Percentiles rank a stretch among this genome's conserved stretches.
phyloP scores from a whole-genome alignment of 2,888 invertebrate species.

The Caenorhabditis panamensis region DNA sequence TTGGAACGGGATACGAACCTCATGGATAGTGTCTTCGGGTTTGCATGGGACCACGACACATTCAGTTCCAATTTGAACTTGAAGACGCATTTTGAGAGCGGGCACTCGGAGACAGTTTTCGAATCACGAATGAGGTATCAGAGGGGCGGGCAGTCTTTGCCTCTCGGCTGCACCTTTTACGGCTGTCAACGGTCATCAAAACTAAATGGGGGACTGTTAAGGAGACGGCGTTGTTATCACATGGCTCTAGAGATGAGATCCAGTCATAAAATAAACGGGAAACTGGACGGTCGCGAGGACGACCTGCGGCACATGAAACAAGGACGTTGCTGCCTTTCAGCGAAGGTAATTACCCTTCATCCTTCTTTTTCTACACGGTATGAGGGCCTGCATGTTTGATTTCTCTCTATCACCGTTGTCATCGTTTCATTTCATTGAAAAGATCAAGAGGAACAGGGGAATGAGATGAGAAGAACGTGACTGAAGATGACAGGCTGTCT shows the following conservation, averaged over 20 bases:
- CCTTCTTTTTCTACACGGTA: neutral
- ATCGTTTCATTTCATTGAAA: slow-evolving; percentile 38
- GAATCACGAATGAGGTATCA: slow-evolving; percentile 47
- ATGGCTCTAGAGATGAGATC: slow-evolving; percentile 54
- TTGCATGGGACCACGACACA: slow-evolving; percentile 71
- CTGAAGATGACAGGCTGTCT: neutral
- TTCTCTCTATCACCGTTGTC: neutral
- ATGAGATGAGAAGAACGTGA: slow-evolving; percentile 1
- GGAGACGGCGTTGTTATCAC: slow-evolving; percentile 47
- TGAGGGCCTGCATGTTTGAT: slow-evolving; percentile 36
- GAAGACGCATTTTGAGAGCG: slow-evolving; percentile 68
- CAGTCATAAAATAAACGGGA: slow-evolving; percentile 50
- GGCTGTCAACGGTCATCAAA: slow-evolving; percentile 60
- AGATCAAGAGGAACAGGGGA: slow-evolving; percentile 27
- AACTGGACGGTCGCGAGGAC: slow-evolving; percentile 3
- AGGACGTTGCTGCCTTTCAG: slow-evolving; percentile 33
- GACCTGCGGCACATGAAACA: slow-evolving; percentile 18
- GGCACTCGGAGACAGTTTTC: slow-evolving; percentile 9
- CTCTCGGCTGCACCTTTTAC: slow-evolving; percentile 61
- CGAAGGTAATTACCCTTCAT: slow-evolving; percentile 43
- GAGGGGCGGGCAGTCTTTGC: slow-evolving; percentile 30
- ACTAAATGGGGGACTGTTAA: slow-evolving; percentile 44
- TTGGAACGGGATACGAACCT: too few species aligned
- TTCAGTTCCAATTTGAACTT: slow-evolving; percentile 71
- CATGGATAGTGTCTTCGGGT: slow-evolving; percentile 65